phyloP scores from a whole-genome alignment of 2,888 invertebrate genomes.

The Euproctis similis region DNA sequence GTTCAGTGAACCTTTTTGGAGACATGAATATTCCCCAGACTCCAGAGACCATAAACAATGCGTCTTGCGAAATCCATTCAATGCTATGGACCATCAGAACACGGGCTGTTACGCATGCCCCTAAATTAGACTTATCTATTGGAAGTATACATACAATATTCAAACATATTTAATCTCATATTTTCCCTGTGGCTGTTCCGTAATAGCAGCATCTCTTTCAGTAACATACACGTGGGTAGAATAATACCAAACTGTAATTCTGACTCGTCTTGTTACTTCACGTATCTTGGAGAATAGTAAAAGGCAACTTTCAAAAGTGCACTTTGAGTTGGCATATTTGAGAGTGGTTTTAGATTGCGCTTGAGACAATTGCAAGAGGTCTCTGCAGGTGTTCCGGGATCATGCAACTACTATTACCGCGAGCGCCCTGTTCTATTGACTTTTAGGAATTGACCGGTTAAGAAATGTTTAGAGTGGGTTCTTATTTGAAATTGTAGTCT shows the following conservation, averaged over 20 bases:
- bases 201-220: conserved; percentile 44
- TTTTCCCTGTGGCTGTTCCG: conserved; percentile 32
- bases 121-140: conserved; percentile 45
- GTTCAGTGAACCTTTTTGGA: conserved; percentile 52
- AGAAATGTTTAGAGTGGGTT: conserved; percentile 19
- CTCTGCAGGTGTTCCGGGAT: conserved; percentile 41
- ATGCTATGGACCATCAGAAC: conserved; percentile 28
- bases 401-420: conserved; percentile 38
- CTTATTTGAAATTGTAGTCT: too few species aligned
- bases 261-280: conserved; percentile 32
- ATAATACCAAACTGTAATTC: conserved; percentile 47
- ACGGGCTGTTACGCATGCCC: conserved; percentile 41
- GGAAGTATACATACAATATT: conserved; percentile 37
- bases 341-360: conserved; percentile 45
- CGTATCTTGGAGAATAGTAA: conserved; percentile 34
- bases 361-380: conserved; percentile 10
- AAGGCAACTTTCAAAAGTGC: conserved; percentile 46
- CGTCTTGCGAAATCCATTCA: conserved; percentile 44
- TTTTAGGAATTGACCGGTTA: conserved; percentile 34
- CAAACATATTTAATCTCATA: conserved; percentile 40
- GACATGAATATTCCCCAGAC: conserved; percentile 33
- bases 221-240: conserved; percentile 41
- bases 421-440: conserved; percentile 33
- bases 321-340: too few species aligned
- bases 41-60: conserved; percentile 48